These are phyloP conservation scores for Copsychus sechellarum DNA, from an alignment of 2,113 vertebrate species.

Conservation along the genomic window DNA sequence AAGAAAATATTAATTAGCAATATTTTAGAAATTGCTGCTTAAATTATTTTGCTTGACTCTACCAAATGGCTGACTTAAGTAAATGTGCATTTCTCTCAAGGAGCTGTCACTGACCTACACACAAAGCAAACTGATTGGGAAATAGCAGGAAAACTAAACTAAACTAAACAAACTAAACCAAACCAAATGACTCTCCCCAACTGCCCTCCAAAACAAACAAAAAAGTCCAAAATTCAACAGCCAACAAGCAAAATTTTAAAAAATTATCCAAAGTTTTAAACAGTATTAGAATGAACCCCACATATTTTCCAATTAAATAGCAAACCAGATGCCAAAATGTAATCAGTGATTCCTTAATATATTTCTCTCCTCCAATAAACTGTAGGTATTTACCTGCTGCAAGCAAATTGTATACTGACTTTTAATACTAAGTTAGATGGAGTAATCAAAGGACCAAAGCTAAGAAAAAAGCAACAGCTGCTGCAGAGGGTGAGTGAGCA, in stretches of 20 bases:
- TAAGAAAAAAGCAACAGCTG: slow-evolving; percentile 44
- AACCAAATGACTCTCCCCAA: accelerated
- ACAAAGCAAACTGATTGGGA: neutral
- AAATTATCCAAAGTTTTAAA: neutral
- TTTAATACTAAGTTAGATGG: neutral
- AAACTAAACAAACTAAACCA: neutral
- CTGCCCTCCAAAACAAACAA: neutral
- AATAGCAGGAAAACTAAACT: neutral
- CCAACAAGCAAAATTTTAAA: accelerated
- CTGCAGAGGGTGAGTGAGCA: slow-evolving; percentile 10
- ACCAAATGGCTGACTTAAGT: neutral
- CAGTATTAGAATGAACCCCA: neutral
- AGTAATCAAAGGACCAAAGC: neutral
- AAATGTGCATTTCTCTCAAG: neutral
- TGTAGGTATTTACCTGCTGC: neutral
- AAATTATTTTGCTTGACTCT: neutral
- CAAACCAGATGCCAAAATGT: neutral
- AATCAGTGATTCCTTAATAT: neutral
- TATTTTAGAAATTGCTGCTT: neutral
- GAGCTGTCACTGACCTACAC: neutral
- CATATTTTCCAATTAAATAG: neutral
- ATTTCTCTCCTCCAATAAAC: neutral
- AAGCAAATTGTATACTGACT: neutral
- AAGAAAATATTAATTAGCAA: neutral
- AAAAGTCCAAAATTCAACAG: neutral